These are phyloP conservation scores for Eonycteris spelaea DNA, from an alignment of 2,113 vertebrate genomes.

Conservation along the genomic window DNA sequence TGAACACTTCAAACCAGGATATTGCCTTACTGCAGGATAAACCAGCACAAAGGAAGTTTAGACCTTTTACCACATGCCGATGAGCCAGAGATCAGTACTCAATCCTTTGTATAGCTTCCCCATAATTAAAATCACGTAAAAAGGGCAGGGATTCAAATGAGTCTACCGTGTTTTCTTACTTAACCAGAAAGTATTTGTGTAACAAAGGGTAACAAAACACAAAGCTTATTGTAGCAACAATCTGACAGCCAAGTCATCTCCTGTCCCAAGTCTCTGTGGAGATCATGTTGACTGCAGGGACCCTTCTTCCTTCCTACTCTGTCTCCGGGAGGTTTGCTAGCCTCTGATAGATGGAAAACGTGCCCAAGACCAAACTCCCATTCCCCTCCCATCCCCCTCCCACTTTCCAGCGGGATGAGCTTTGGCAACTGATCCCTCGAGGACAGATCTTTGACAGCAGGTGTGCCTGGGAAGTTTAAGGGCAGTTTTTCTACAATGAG, in stretches of 20 bases:
- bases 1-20: background rate
- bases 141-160: constrained; percentile 51
- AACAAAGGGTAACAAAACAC: background rate
- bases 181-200: background rate
- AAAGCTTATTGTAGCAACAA: constrained; percentile 20
- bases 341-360: background rate
- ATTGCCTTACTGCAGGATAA: background rate
- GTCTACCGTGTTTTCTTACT: background rate
- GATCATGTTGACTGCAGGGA: background rate
- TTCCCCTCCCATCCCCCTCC: too few species aligned
- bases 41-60: background rate
- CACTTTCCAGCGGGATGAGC: background rate
- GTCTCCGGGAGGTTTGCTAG: background rate
- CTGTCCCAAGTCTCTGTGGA: background rate
- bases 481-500: background rate
- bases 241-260: background rate
- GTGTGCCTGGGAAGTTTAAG: background rate
- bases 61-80: background rate
- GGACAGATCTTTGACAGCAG: background rate
- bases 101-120: background rate
- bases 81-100: background rate
- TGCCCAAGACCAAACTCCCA: background rate
- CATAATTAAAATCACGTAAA: constrained; percentile 57
- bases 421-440: background rate
- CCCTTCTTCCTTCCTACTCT: background rate